Conservation (phyloP, 2,888 invertebrate species). For the Leptinotarsa peninsularis region DNA sequence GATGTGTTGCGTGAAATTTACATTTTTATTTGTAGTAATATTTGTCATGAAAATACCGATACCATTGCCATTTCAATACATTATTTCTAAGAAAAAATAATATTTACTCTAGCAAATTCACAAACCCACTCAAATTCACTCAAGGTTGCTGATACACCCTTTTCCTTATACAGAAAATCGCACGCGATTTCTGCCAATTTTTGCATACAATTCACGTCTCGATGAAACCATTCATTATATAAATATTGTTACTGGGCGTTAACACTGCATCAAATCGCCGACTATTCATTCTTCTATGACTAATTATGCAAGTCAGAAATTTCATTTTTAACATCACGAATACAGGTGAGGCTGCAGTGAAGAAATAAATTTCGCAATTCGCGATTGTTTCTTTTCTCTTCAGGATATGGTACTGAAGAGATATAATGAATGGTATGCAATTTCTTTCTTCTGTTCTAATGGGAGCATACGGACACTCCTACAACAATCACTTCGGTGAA, state of each 20-base stretch:
- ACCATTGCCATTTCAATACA: too few species aligned
- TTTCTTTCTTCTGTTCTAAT: slow-evolving; percentile 8
- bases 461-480: slow-evolving; percentile 11
- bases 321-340: slow-evolving; percentile 7
- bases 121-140: background rate
- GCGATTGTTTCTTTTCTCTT: slow-evolving; percentile 14
- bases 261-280: slow-evolving; percentile 1
- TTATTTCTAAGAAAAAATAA: too few species aligned
- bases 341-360: slow-evolving; percentile 16
- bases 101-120: too few species aligned
- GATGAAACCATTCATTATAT: background rate
- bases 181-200: background rate
- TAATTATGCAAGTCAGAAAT: slow-evolving; percentile 13
- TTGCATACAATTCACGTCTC: background rate
- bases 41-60: too few species aligned
- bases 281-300: slow-evolving; percentile 6
- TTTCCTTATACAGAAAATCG: background rate
- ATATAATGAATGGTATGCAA: slow-evolving; percentile 2
- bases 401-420: background rate
- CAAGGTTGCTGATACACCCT: background rate
- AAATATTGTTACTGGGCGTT: slow-evolving; percentile 10
- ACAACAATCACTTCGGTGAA: slow-evolving; percentile 7
- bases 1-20: too few species aligned
- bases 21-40: too few species aligned
- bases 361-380: slow-evolving; percentile 13